Percentiles rank a stretch among this genome's conserved stretches.
Evolutionary conservation across 2,888 invertebrate genomes (phyloP).

Genomic region (Geophilus truncorum): DNA sequence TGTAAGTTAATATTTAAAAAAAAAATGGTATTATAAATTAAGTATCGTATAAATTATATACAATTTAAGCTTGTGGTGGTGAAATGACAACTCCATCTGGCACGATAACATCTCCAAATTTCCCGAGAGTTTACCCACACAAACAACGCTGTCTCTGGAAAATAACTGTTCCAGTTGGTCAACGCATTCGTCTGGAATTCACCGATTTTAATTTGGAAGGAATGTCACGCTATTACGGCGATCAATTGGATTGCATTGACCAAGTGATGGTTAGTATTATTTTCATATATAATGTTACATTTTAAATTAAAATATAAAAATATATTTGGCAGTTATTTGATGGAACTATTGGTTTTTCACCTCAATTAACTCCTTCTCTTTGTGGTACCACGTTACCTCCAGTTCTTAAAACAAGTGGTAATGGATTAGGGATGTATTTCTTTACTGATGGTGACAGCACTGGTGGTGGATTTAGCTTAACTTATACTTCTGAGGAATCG

Average conservation of each 20-base stretch:
- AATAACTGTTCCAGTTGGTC: slow-evolving; percentile 61
- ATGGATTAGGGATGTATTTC: not conserved
- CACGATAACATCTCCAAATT: slow-evolving; percentile 64
- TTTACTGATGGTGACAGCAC: slow-evolving; percentile 35
- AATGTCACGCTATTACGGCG: not conserved
- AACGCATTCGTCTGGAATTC: slow-evolving; percentile 60
- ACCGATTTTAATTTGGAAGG: slow-evolving; percentile 58
- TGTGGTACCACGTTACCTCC: not conserved
- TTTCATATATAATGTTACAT: not conserved
- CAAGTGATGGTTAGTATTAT: not conserved
- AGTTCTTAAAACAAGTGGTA: not conserved
- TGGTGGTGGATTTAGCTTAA: slow-evolving; percentile 65
- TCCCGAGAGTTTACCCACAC: slow-evolving; percentile 56
- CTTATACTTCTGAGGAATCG: slow-evolving; percentile 60
- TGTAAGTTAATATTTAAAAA: slow-evolving; percentile 48
- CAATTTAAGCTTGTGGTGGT: slow-evolving; percentile 68
- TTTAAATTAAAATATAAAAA: not conserved
- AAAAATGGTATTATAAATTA: too few species aligned
- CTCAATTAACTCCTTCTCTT: not conserved
- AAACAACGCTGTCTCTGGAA: slow-evolving; percentile 61
- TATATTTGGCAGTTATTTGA: not conserved
- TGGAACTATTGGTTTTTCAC: not conserved
- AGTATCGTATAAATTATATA: too few species aligned
- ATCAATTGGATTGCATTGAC: not conserved
- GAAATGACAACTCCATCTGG: slow-evolving; percentile 60